Evolutionary conservation across 2,888 invertebrate species (phyloP), one percentile per base, ranked within the genome.

Genomic region (Agriotes lineatus): DNA sequence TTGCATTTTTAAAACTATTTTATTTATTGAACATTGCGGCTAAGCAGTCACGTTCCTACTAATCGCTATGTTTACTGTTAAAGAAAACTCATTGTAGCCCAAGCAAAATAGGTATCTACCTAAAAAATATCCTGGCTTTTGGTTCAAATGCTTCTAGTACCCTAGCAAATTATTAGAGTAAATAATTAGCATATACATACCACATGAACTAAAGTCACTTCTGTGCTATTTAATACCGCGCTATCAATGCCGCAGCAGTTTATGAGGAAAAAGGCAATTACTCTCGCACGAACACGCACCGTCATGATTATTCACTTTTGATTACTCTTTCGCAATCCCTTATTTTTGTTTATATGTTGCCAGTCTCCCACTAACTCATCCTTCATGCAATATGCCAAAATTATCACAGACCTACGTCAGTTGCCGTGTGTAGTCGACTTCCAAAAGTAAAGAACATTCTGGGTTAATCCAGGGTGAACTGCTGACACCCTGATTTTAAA

Each of bases 281-380:
- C 30, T 6, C 14, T 50, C 10, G 18, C 4, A 33, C n/a, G 50
- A n/a, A 30, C 18, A 9, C 14, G 10, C 14, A 50, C 50, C 50
- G 30, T 50, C 14, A 30, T 30, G 50, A 12, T 50, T 50, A 30
- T 33, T 25, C 7, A 12, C 1, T 14, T n/a, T 5, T 9, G 19
- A 45, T 45, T 45, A 45, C 10, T 18, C 45, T 45, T 2, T 45
- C 16, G 14, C 6, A 10, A 50, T 25, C 30, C 50, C 50, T 50
- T 50, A 50, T 50, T 30, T 30, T 50, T 50, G 30, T 50, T 50
- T 50, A 50, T 50, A 50, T 30, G 30, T 50, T 50, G n/a, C 7
- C 12, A 16, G 14, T 25, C 50, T 50, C 50, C 50, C 50, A 50
- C 50, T 50, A 50, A 9, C 33, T 30, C 30, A 30, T 50, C 30